These are phyloP conservation scores for Acanthis flammea DNA, from an alignment of 2,797 vertebrate genomes.

Conservation along the genomic window DNA sequence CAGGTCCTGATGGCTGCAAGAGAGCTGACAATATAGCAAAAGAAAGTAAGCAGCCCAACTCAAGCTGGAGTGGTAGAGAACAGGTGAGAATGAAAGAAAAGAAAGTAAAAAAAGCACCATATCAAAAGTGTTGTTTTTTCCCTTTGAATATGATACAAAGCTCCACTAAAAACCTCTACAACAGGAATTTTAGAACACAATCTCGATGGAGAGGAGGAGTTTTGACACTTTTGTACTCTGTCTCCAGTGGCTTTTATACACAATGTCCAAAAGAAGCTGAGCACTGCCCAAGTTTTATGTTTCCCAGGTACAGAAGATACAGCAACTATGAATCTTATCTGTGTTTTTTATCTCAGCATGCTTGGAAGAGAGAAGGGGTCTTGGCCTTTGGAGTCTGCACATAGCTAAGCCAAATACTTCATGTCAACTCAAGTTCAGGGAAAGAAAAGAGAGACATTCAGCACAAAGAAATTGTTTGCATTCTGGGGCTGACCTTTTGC, in stretches of 20 bases:
- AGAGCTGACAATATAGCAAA: background rate
- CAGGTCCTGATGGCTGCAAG: background rate
- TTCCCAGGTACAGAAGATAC: conserved; percentile 22
- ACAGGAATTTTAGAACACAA: background rate
- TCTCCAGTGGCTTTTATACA: background rate
- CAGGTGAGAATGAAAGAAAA: background rate
- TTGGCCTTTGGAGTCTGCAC: background rate
- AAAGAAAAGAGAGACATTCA: background rate
- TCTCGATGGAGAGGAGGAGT: background rate
- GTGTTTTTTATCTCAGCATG: conserved; percentile 22
- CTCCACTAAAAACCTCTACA: background rate
- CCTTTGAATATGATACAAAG: background rate
- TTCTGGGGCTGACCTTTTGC: background rate
- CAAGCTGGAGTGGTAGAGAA: background rate
- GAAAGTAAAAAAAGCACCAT: background rate
- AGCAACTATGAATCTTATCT: background rate
- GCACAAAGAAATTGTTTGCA: background rate
- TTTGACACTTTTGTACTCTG: background rate
- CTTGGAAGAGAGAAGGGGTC: background rate
- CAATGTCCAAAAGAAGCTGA: background rate
- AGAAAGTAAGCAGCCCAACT: background rate
- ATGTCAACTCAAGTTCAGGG: conserved; percentile 21
- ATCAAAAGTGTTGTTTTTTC: background rate
- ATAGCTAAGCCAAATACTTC: background rate
- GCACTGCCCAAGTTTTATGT: background rate